Conservation (phyloP, 1,140 invertebrate genomes). For the Drosophila tristis region DNA sequence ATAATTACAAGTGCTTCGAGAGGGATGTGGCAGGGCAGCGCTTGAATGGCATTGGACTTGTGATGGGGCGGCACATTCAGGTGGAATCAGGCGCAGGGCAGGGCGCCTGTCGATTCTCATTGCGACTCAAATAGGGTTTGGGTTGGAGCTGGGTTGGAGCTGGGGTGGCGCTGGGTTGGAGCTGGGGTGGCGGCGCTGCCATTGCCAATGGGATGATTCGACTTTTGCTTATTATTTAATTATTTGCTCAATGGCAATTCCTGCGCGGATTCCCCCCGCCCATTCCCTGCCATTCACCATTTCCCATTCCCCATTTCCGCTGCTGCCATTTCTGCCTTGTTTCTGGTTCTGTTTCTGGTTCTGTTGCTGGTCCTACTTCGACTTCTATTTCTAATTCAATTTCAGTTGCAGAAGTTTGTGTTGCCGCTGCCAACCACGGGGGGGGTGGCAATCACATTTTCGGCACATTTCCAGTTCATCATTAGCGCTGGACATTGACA, state of each 20-base stretch:
- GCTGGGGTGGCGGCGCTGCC: conserved; percentile 42
- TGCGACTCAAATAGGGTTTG: conserved; percentile 14
- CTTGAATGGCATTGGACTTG: not conserved
- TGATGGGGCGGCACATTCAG: conserved; percentile 18
- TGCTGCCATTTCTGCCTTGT: not conserved
- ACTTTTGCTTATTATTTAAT: conserved; percentile 78
- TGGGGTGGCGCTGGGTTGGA: not conserved
- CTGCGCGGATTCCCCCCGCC: conserved; percentile 33
- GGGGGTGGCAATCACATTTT: conserved; percentile 48
- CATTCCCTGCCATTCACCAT: not conserved
- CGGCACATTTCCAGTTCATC: conserved; percentile 74
- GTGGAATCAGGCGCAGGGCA: conserved; percentile 41
- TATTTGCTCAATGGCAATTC: conserved; percentile 75
- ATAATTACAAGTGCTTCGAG: conserved; percentile 71
- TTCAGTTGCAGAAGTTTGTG: conserved; percentile 37
- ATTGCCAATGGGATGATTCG: conserved; percentile 56
- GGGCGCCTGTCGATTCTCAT: conserved; percentile 6
- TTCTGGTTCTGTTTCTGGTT: too few species aligned
- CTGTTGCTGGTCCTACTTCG: conserved; percentile 9
- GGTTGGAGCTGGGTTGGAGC: too few species aligned
- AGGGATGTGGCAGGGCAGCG: not conserved
- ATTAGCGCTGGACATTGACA: conserved; percentile 77
- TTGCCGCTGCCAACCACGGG: conserved; percentile 61
- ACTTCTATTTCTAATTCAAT: conserved; percentile 58
- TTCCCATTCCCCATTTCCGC: conserved; percentile 10